A percentile compares a stretch with the other conserved stretches of the same genome.
Conservation (phyloP, 1,140 invertebrate species). For the Drosophila lini region DNA sequence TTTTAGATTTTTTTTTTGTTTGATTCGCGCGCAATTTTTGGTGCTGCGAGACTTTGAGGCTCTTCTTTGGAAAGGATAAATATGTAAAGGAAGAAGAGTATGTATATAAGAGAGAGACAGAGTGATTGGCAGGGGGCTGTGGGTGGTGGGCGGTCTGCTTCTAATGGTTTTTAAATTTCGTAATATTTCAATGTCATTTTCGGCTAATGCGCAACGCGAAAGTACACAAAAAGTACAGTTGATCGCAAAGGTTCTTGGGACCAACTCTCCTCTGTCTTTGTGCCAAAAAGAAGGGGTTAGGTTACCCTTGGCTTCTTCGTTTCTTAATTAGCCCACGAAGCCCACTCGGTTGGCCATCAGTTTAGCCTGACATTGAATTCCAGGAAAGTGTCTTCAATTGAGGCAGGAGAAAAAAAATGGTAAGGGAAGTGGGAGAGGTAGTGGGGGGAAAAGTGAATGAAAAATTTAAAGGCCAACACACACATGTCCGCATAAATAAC, state of each 20-base stretch:
- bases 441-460: slow-evolving; percentile 45
- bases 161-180: slow-evolving; percentile 81
- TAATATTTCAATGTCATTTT: slow-evolving; percentile 81
- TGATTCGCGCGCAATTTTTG: slow-evolving; percentile 74
- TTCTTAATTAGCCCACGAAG: slow-evolving; percentile 23
- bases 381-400: slow-evolving; percentile 8
- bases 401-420: slow-evolving; percentile 17
- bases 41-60: slow-evolving; percentile 55
- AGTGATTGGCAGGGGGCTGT: slow-evolving; percentile 10
- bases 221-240: slow-evolving; percentile 62
- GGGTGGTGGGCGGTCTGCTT: slow-evolving; percentile 44
- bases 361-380: slow-evolving; percentile 16
- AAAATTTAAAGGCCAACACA: slow-evolving; percentile 51
- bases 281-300: slow-evolving; percentile 1
- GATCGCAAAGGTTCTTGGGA: slow-evolving; percentile 37
- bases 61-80: slow-evolving; percentile 48
- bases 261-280: too few species aligned
- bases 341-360: not conserved
- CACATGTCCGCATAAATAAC: slow-evolving; percentile 29
- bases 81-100: slow-evolving; percentile 29
- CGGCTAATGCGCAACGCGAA: slow-evolving; percentile 61
- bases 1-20: slow-evolving; percentile 41
- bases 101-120: slow-evolving; percentile 3
- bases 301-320: not conserved
- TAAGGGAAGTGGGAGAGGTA: not conserved